Percentiles rank a stretch among this genome's conserved stretches.
Conservation (phyloP, 1,140 invertebrate species). For the Neelides sp. region DNA sequence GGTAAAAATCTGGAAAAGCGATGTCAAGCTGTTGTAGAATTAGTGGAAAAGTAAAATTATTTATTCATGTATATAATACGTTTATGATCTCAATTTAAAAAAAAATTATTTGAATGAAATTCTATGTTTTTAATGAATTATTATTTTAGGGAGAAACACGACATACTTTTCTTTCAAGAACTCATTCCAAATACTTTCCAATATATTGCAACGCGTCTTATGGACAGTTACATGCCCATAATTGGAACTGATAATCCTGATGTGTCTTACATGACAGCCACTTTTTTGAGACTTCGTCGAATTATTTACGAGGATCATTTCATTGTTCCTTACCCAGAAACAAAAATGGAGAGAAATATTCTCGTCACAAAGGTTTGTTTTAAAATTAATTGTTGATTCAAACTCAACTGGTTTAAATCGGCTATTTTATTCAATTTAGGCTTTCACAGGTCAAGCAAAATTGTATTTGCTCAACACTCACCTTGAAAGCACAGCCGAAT, state of each 20-base stretch:
- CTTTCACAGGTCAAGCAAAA: slow-evolving; percentile 38
- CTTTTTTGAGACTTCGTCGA: slow-evolving; percentile 39
- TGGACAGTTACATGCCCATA: slow-evolving; percentile 36
- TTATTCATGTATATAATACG: neutral
- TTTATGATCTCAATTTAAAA: neutral
- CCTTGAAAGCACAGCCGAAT: slow-evolving; percentile 45
- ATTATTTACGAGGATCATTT: slow-evolving; percentile 37
- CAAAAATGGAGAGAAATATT: slow-evolving; percentile 43
- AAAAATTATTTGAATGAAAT: neutral
- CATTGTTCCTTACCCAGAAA: slow-evolving; percentile 38
- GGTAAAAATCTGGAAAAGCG: slow-evolving; percentile 41
- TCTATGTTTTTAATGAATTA: slow-evolving; percentile 12
- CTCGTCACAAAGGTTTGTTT: slow-evolving; percentile 30
- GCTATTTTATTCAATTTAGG: slow-evolving; percentile 35
- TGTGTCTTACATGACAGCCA: slow-evolving; percentile 41
- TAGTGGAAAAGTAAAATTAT: slow-evolving; percentile 39
- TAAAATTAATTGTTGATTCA: neutral
- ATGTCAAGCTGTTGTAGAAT: slow-evolving; percentile 41
- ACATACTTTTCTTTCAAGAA: slow-evolving; percentile 52
- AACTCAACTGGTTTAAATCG: slow-evolving; percentile 7
- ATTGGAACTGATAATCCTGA: slow-evolving; percentile 31
- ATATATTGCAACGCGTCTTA: slow-evolving; percentile 35
- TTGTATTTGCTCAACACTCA: slow-evolving; percentile 44
- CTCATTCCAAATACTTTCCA: slow-evolving; percentile 39
- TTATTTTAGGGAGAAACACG: slow-evolving; percentile 42